Conservation (phyloP, 92 coral and sea anemone species). For the Phenganax stokvisi region DNA sequence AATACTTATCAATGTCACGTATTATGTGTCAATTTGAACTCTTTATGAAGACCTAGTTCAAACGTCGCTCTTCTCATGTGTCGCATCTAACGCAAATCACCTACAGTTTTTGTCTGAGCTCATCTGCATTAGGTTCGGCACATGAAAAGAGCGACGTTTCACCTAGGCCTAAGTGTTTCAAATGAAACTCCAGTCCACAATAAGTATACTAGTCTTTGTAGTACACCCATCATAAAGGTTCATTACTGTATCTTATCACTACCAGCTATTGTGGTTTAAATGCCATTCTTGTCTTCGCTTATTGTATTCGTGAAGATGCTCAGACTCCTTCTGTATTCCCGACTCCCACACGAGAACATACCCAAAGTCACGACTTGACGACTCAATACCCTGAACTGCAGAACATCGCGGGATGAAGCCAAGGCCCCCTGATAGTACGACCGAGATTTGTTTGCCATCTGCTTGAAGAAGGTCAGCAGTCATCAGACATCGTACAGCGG, state of each 20-base stretch:
- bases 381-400: slow-evolving; percentile 36
- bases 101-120: too few species aligned
- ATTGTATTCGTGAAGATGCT: slow-evolving; percentile 58
- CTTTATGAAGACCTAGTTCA: too few species aligned
- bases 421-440: slow-evolving; percentile 89
- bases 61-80: too few species aligned
- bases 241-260: not conserved
- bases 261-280: slow-evolving; percentile 13
- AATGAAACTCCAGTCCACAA: too few species aligned
- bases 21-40: too few species aligned
- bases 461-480: slow-evolving; percentile 56
- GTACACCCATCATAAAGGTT: too few species aligned
- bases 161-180: too few species aligned
- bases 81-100: too few species aligned
- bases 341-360: slow-evolving; percentile 91
- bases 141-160: too few species aligned
- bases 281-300: slow-evolving; percentile 60
- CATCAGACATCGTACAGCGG: slow-evolving; percentile 87
- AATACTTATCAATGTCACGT: too few species aligned
- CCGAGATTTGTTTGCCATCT: slow-evolving; percentile 57
- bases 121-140: too few species aligned
- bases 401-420: slow-evolving; percentile 78
- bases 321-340: slow-evolving; percentile 66
- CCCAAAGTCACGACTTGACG: slow-evolving; percentile 64
- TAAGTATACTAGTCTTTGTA: too few species aligned